These are phyloP conservation scores for Zeus faber DNA, from an alignment of 2,113 vertebrate genomes.

Conservation along the genomic window DNA sequence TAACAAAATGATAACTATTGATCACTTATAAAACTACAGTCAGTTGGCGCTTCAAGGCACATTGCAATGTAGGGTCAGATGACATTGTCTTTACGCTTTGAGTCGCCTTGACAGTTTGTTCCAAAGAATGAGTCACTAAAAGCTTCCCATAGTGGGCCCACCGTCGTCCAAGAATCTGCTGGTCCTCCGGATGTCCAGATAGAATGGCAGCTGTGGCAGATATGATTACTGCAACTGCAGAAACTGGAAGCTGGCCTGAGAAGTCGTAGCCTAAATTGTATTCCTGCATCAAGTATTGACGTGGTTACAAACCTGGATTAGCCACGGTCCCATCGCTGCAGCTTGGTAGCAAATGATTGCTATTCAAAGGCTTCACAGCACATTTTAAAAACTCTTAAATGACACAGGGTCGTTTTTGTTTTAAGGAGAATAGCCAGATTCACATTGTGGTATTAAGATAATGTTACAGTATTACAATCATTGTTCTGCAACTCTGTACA, in stretches of 20 bases:
- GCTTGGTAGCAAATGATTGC: background rate
- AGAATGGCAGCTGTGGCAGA: constrained; percentile 82
- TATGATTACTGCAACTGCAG: constrained; percentile 82
- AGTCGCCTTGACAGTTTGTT: background rate
- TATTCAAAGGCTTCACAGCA: constrained; percentile 7
- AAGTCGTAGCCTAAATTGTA: constrained; percentile 19
- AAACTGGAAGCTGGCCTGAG: constrained; percentile 73
- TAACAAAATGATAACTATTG: too few relatives aligned
- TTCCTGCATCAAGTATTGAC: constrained; percentile 5
- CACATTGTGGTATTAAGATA: too few relatives aligned
- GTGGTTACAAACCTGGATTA: background rate
- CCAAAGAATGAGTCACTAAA: background rate
- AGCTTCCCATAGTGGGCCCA: constrained; percentile 26
- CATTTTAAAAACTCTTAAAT: constrained; percentile 28
- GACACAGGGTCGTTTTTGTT: too few relatives aligned
- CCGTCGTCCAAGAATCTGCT: constrained; percentile 55
- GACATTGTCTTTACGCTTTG: too few relatives aligned
- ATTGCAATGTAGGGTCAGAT: too few relatives aligned
- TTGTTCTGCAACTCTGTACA: too few relatives aligned
- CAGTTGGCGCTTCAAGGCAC: too few relatives aligned
- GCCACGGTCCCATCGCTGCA: background rate
- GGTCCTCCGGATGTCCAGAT: constrained; percentile 56
- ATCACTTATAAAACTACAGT: too few relatives aligned
- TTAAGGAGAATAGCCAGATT: too few relatives aligned
- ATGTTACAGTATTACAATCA: too few relatives aligned